These are phyloP conservation scores for Pachliopta kotzebuea DNA, from an alignment of 2,888 invertebrate species.

Conservation along the genomic window DNA sequence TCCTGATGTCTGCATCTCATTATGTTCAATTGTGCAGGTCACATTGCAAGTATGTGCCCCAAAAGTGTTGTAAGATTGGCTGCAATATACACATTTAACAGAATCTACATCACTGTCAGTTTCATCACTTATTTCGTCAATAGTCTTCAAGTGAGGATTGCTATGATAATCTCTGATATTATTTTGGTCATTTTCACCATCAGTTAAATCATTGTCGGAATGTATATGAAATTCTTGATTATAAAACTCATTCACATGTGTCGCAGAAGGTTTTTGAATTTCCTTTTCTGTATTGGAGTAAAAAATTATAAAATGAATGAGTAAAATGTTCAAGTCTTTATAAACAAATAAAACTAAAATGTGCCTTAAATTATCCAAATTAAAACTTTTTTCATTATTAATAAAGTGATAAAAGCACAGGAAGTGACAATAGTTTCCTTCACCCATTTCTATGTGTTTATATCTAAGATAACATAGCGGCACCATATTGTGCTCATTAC, in stretches of 20 bases:
- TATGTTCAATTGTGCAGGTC: slow-evolving; percentile 68
- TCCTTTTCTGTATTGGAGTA: slow-evolving; percentile 46
- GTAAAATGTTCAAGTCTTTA: slow-evolving; percentile 1
- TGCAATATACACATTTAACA: slow-evolving; percentile 70
- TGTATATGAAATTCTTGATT: slow-evolving; percentile 69
- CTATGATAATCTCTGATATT: slow-evolving; percentile 48
- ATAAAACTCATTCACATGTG: slow-evolving; percentile 62
- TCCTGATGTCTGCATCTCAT: slow-evolving; percentile 59
- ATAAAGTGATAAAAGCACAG: no score
- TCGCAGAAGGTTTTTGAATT: slow-evolving; percentile 50
- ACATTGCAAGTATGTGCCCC: slow-evolving; percentile 66
- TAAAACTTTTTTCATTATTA: no score
- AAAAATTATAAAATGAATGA: neutral
- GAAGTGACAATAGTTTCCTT: no score
- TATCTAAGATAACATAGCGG: no score
- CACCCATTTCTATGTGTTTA: no score
- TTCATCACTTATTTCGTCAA: slow-evolving; percentile 66
- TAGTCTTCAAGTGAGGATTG: slow-evolving; percentile 34
- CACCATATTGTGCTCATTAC: no score
- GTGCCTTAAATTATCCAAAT: no score
- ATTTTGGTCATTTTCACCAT: slow-evolving; percentile 68
- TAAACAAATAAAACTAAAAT: slow-evolving; percentile 12
- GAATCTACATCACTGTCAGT: slow-evolving; percentile 75
- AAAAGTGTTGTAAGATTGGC: slow-evolving; percentile 59
- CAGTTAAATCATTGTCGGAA: slow-evolving; percentile 49